These are phyloP conservation scores for Mobula hypostoma DNA, from an alignment of 2,113 vertebrate species.

Conservation along the genomic window DNA sequence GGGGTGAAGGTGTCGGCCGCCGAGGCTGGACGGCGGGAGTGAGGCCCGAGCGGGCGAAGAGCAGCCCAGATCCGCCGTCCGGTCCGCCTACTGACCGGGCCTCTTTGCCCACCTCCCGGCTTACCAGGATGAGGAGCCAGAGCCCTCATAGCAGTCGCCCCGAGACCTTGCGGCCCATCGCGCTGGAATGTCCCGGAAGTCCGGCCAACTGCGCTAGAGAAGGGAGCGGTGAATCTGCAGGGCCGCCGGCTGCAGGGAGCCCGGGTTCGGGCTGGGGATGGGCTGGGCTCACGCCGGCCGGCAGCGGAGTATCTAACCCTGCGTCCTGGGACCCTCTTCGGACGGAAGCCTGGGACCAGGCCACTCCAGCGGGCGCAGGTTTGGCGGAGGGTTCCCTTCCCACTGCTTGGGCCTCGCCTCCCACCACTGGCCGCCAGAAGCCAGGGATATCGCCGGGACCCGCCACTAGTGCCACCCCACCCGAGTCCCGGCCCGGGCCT, in stretches of 20 bases:
- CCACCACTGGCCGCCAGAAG: too few species aligned
- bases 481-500: too few species aligned
- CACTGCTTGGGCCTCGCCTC: background rate
- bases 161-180: conserved; percentile 37
- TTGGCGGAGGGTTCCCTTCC: too few species aligned
- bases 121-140: background rate
- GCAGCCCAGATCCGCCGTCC: background rate
- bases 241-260: conserved; percentile 40
- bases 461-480: too few species aligned
- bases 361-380: background rate
- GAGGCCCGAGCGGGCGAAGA: too few species aligned
- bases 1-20: background rate
- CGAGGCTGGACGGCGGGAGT: background rate
- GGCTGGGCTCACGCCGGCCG: too few species aligned
- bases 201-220: background rate
- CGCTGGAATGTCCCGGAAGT: conserved; percentile 36
- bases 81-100: background rate
- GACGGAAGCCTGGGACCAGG: background rate
- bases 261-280: conserved; percentile 44
- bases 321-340: too few species aligned
- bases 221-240: conserved; percentile 35
- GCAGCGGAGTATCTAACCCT: too few species aligned
- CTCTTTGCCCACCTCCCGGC: conserved; percentile 37
- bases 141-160: conserved; percentile 43
- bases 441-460: too few species aligned